Conservation (phyloP, 1,140 invertebrate genomes). For the Cepaea nemoralis region DNA sequence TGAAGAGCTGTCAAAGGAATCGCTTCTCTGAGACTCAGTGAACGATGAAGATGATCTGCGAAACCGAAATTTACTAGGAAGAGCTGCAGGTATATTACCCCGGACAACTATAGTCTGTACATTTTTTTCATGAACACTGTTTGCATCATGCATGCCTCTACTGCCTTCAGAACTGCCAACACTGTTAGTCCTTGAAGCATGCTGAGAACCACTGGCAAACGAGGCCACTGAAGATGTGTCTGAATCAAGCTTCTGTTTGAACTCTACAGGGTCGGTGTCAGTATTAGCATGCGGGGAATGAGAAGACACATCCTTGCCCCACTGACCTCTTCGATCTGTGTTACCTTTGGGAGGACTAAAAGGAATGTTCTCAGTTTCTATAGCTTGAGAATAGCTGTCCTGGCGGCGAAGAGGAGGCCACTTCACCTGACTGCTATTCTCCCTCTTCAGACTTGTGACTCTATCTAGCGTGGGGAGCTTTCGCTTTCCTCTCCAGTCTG, state of each 20-base stretch:
- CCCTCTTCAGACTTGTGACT: background rate
- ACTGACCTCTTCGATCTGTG: background rate
- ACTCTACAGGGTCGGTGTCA: background rate
- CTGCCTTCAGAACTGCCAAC: background rate
- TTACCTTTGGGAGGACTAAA: constrained; percentile 18
- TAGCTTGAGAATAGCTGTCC: constrained; percentile 14
- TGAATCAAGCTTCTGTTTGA: background rate
- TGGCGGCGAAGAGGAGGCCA: background rate
- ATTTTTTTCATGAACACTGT: background rate
- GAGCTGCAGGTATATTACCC: background rate
- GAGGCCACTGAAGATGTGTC: background rate
- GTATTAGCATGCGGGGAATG: background rate
- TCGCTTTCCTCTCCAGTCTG: background rate
- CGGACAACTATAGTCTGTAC: background rate
- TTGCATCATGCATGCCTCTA: constrained; percentile 6
- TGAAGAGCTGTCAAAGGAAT: background rate
- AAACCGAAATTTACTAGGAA: background rate
- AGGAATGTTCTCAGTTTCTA: constrained; percentile 12
- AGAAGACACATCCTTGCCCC: background rate
- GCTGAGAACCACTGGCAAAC: background rate
- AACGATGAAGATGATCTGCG: background rate
- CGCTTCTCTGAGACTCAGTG: background rate
- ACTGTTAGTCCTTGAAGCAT: constrained; percentile 2
- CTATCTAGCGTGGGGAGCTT: background rate
- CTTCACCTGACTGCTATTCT: background rate